Conservation (phyloP, 2,888 invertebrate genomes). For the Eupithecia insigniata region DNA sequence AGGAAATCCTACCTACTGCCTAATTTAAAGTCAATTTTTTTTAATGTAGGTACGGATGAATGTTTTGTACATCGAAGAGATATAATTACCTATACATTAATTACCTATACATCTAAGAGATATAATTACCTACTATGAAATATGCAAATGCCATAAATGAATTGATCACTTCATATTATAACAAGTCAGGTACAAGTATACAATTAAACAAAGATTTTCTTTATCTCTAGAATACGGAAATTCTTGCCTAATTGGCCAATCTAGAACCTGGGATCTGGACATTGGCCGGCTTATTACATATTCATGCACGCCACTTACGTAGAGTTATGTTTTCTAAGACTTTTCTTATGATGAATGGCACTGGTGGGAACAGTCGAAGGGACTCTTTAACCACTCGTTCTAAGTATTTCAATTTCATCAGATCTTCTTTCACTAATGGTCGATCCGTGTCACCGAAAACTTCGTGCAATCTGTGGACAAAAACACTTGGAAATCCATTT, state of each 20-base stretch:
- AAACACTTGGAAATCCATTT: not conserved
- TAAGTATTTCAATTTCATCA: slow-evolving; percentile 65
- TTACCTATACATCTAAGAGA: no score
- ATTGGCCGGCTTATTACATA: not conserved
- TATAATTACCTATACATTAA: no score
- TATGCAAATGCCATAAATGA: not conserved
- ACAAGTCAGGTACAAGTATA: not conserved
- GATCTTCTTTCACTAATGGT: slow-evolving; percentile 67
- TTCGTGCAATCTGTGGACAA: slow-evolving; percentile 57
- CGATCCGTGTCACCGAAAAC: slow-evolving; percentile 70
- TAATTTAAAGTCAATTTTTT: no score
- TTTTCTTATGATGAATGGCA: slow-evolving; percentile 74
- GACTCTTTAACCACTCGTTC: slow-evolving; percentile 75
- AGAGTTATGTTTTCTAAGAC: slow-evolving; percentile 66
- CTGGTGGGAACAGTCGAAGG: slow-evolving; percentile 72
- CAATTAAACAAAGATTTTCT: not conserved
- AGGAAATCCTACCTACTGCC: not conserved
- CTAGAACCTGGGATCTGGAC: not conserved
- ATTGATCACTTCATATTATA: not conserved
- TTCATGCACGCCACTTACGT: slow-evolving; percentile 61
- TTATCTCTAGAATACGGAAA: slow-evolving; percentile 6
- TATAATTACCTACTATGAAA: no score
- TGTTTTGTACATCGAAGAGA: no score
- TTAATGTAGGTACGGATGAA: no score
- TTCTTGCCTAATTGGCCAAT: slow-evolving; percentile 10